A percentile compares a stretch with the other conserved stretches of the same genome.
phyloP scores from a whole-genome alignment of 2,113 vertebrate genomes.

The Pardalotus punctatus region DNA sequence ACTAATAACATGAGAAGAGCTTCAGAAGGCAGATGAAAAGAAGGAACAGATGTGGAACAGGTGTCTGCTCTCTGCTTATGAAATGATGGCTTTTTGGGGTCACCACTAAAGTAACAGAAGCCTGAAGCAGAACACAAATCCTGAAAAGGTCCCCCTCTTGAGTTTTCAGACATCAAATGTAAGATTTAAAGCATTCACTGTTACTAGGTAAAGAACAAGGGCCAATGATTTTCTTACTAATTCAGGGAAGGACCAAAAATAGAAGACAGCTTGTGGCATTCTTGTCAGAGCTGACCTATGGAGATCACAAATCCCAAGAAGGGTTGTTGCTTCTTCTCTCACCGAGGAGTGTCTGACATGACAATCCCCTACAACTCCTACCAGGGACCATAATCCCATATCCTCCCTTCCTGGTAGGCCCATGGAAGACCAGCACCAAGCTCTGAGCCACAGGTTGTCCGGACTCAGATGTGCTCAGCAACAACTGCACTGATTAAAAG shows the following conservation, averaged over 20 bases:
- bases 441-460: neutral
- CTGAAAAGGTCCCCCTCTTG: neutral
- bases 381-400: neutral
- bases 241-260: neutral
- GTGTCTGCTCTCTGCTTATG: neutral
- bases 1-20: neutral
- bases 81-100: neutral
- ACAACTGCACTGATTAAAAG: neutral
- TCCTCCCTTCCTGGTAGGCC: neutral
- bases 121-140: neutral
- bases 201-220: neutral
- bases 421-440: neutral
- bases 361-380: neutral
- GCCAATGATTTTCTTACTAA: neutral
- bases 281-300: neutral
- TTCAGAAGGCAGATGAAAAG: neutral
- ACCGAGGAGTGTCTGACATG: neutral
- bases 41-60: conserved; percentile 8
- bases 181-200: neutral
- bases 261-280: neutral
- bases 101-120: neutral
- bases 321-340: neutral
- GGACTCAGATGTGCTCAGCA: neutral
- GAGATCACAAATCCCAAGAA: neutral
- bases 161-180: neutral